Conservation (phyloP, 2,888 invertebrate species). For the Operophtera brumata region DNA sequence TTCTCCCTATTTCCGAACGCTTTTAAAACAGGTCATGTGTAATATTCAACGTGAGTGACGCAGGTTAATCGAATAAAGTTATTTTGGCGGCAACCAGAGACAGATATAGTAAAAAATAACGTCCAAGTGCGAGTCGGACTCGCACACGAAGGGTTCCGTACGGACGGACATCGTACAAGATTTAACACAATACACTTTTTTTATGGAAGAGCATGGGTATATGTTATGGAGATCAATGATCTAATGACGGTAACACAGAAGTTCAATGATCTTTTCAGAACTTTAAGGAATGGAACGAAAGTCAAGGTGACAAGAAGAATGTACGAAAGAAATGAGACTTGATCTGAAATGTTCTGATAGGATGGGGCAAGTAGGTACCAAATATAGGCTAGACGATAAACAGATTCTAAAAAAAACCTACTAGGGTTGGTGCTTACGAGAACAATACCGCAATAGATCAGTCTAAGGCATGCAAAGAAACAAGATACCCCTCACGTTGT, state of each 20-base stretch:
- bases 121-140: too few species aligned
- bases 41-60: constrained; percentile 11
- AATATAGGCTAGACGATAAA: background rate
- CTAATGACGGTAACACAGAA: background rate
- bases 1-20: constrained; percentile 4
- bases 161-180: background rate
- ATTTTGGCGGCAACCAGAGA: constrained; percentile 44
- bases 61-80: constrained; percentile 35
- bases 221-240: background rate
- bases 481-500: constrained; percentile 62
- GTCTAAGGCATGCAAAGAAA: constrained; percentile 41
- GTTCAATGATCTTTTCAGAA: background rate
- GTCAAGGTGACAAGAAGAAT: background rate
- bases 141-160: too few species aligned
- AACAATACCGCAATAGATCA: constrained; percentile 45
- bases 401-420: background rate
- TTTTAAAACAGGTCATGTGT: constrained; percentile 18
- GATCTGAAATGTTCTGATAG: too few species aligned
- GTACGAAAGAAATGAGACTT: background rate
- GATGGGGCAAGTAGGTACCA: too few species aligned
- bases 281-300: background rate
- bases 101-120: too few species aligned
- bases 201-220: background rate
- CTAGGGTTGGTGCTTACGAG: background rate
- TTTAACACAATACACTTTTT: too few species aligned